phyloP scores from a whole-genome alignment of 2,888 invertebrate species.

The Meloe dianella region DNA sequence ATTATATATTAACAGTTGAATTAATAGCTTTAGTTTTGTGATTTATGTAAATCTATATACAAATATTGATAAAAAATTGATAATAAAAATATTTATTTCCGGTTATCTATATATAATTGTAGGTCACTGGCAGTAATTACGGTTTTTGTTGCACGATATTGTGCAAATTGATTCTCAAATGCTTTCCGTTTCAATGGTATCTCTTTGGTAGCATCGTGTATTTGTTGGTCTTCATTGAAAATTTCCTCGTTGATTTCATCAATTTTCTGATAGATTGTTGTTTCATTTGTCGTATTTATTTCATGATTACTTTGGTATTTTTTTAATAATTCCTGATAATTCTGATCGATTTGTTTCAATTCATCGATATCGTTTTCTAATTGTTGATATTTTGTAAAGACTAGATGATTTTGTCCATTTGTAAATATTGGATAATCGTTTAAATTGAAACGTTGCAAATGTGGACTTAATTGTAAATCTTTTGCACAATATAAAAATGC shows the following conservation, averaged over 20 bases:
- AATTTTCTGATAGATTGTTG: too few species aligned
- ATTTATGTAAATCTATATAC: neutral
- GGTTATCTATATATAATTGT: too few species aligned
- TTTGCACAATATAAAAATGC: constrained; percentile 47
- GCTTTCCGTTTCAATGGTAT: too few species aligned
- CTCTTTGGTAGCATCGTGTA: too few species aligned
- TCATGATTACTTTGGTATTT: constrained; percentile 37
- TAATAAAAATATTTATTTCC: constrained; percentile 1
- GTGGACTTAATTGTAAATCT: constrained; percentile 40
- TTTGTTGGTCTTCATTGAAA: too few species aligned
- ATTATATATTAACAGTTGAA: neutral
- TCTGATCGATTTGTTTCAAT: constrained; percentile 32
- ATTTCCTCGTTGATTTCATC: too few species aligned
- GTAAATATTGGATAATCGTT: constrained; percentile 39
- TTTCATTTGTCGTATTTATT: neutral
- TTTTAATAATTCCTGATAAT: constrained; percentile 38
- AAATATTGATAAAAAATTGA: neutral
- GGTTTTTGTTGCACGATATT: too few species aligned
- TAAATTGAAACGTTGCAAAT: constrained; percentile 34
- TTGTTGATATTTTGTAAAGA: constrained; percentile 35
- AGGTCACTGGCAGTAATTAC: too few species aligned
- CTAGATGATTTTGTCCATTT: constrained; percentile 24
- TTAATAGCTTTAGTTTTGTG: neutral
- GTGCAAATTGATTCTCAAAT: too few species aligned
- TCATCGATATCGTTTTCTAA: constrained; percentile 33